Conservation (phyloP, 2,797 vertebrate genomes). For the Sebastes hubbsi region DNA sequence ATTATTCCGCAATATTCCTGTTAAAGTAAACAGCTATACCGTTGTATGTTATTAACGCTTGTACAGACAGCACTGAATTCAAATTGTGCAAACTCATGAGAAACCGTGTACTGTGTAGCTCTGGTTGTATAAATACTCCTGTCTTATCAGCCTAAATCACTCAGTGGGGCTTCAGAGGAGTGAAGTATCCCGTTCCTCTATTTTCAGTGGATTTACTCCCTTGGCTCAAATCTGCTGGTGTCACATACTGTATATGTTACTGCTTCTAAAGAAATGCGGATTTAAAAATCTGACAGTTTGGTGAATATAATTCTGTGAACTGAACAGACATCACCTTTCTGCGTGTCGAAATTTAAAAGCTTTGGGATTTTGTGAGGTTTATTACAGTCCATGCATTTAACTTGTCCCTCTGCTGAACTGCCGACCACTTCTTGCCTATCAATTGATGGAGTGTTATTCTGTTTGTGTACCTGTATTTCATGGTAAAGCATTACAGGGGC, state of each 20-base stretch:
- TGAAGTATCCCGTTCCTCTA: background rate
- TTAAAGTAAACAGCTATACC: background rate
- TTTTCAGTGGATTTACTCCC: background rate
- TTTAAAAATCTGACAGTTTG: background rate
- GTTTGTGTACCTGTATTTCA: slow-evolving; percentile 14
- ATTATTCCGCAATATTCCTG: background rate
- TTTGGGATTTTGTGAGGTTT: background rate
- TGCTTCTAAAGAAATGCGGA: background rate
- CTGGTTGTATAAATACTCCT: background rate
- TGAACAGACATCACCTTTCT: background rate
- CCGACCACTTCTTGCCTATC: background rate
- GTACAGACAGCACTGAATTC: background rate
- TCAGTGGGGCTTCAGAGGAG: background rate
- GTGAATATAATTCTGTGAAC: background rate
- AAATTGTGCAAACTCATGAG: background rate
- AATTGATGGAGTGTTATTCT: background rate
- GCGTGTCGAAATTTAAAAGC: background rate
- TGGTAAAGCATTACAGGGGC: background rate
- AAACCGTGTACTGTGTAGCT: background rate
- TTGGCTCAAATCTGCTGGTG: background rate
- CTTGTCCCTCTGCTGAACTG: background rate
- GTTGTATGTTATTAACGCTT: background rate
- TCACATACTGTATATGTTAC: background rate
- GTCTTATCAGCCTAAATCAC: background rate
- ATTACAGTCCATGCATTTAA: background rate